phyloP scores from a whole-genome alignment of 2,888 invertebrate species.

The Oligia latruncula region DNA sequence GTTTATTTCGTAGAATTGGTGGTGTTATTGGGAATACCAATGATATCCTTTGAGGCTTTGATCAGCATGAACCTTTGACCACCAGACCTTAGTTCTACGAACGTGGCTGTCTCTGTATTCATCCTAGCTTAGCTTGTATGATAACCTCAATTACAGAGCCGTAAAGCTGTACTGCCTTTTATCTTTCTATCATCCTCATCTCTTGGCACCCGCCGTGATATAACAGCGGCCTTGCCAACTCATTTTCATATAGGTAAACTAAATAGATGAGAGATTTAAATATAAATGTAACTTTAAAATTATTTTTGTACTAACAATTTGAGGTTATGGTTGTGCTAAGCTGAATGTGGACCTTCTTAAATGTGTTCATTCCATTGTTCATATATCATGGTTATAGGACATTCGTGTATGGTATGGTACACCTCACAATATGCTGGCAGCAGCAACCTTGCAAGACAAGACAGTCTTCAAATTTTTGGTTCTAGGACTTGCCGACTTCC shows the following conservation, averaged over 20 bases:
- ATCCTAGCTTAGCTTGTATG: not conserved
- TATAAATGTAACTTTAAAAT: conserved; percentile 18
- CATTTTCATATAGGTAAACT: conserved; percentile 58
- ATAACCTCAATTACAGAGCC: conserved; percentile 22
- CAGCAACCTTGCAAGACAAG: too few species aligned
- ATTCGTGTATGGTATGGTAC: not conserved
- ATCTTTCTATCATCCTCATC: conserved; percentile 53
- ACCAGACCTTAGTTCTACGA: not conserved
- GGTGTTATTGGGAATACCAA: not conserved
- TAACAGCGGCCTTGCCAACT: conserved; percentile 48
- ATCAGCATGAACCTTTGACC: not conserved
- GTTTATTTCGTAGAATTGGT: not conserved
- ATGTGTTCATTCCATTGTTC: not conserved
- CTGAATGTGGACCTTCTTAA: not conserved
- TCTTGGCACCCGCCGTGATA: conserved; percentile 50
- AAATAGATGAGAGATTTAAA: conserved; percentile 37
- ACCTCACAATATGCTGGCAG: not conserved
- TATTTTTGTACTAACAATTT: not conserved
- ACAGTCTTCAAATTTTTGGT: too few species aligned
- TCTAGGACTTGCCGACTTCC: too few species aligned
- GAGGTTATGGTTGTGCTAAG: too few species aligned
- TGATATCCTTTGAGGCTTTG: not conserved
- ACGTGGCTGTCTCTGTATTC: too few species aligned
- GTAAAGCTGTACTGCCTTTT: conserved; percentile 26
- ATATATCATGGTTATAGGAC: not conserved